phyloP scores from a whole-genome alignment of 2,888 invertebrate genomes.

The Thera obeliscata region DNA sequence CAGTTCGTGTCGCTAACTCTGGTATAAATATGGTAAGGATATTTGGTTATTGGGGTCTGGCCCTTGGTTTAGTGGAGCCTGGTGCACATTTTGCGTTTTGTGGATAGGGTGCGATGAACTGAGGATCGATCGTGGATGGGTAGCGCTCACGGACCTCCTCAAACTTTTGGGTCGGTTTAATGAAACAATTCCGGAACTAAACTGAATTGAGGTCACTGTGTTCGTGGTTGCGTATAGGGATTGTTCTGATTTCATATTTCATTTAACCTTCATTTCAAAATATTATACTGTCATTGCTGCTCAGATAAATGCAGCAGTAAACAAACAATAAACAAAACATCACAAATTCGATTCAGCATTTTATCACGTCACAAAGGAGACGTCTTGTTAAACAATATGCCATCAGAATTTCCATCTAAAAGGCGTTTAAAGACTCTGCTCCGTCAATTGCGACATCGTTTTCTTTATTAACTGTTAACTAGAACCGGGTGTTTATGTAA shows the following conservation, averaged over 20 bases:
- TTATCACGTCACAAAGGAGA: conserved; percentile 48
- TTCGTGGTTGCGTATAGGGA: conserved; percentile 62
- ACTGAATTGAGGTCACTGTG: conserved; percentile 74
- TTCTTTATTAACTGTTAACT: conserved; percentile 84
- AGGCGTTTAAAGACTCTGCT: conserved; percentile 70
- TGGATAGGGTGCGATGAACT: conserved; percentile 70
- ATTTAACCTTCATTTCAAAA: background rate
- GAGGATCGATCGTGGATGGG: conserved; percentile 68
- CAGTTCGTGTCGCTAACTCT: conserved; percentile 61
- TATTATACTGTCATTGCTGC: no score
- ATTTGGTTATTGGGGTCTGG: conserved; percentile 49
- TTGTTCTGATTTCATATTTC: conserved; percentile 31
- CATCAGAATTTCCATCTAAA: conserved; percentile 78
- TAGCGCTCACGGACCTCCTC: conserved; percentile 62
- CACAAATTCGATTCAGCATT: conserved; percentile 34
- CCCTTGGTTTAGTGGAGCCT: conserved; percentile 48
- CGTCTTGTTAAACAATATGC: conserved; percentile 76
- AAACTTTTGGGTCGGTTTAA: conserved; percentile 78
- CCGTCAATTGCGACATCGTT: conserved; percentile 80
- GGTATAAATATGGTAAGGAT: conserved; percentile 62
- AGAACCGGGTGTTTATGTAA: conserved; percentile 83
- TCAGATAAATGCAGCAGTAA: conserved; percentile 8
- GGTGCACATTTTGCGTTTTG: conserved; percentile 59
- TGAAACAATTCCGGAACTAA: conserved; percentile 75
- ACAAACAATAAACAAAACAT: conserved; percentile 31